Percentiles rank a stretch among this genome's conserved stretches.
These are phyloP conservation scores for Dysdera silvatica DNA, from an alignment of 1,140 invertebrate genomes.

Conservation along the genomic window DNA sequence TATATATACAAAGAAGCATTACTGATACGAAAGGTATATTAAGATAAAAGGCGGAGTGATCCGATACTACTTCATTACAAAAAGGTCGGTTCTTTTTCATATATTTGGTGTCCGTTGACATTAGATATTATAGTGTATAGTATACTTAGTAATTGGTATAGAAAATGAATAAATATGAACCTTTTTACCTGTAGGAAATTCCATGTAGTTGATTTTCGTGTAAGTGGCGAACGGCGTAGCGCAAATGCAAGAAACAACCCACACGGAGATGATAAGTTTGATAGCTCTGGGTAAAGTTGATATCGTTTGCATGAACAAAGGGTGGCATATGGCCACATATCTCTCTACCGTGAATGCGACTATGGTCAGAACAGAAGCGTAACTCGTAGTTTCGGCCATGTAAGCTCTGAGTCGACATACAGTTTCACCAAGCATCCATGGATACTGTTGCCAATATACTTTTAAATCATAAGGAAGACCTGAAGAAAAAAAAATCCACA, in stretches of 20 bases:
- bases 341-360: constrained; percentile 53
- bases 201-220: constrained; percentile 12
- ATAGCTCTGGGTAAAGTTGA: constrained; percentile 65
- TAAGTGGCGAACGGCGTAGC: constrained; percentile 65
- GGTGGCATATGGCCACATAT: constrained; percentile 88
- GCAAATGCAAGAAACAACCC: constrained; percentile 63
- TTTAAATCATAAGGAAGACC: constrained; percentile 46
- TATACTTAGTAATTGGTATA: too few relatives aligned
- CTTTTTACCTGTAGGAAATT: constrained; percentile 22
- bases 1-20: too few relatives aligned
- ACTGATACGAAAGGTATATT: too few relatives aligned
- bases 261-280: constrained; percentile 65
- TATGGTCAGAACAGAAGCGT: constrained; percentile 73
- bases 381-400: constrained; percentile 44
- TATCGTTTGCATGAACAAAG: constrained; percentile 64
- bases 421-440: constrained; percentile 44
- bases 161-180: not conserved
- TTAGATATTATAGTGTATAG: too few relatives aligned
- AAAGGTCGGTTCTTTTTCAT: too few relatives aligned
- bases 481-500: constrained; percentile 16
- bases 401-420: constrained; percentile 45
- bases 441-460: constrained; percentile 46
- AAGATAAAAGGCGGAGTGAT: too few relatives aligned
- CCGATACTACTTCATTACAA: too few relatives aligned
- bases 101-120: too few relatives aligned